Evolutionary conservation across 2,797 vertebrate species (phyloP).

Genomic region (Hippoglossus hippoglossus): DNA sequence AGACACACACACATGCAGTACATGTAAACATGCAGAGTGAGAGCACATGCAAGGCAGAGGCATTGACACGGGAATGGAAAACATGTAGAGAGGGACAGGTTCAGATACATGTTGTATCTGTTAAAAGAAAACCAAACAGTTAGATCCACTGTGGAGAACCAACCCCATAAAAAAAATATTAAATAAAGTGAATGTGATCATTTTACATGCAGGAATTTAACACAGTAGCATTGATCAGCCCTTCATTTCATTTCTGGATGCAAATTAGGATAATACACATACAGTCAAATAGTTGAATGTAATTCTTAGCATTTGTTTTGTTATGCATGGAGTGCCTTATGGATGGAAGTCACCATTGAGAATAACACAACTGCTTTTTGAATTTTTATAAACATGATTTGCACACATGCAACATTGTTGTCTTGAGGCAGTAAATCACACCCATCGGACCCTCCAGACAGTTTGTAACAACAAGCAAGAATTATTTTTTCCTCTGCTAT

Average conservation of each 20-base stretch:
- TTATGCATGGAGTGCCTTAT: constrained; percentile 42
- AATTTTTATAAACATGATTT: not conserved
- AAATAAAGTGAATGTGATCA: constrained; percentile 30
- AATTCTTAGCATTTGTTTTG: constrained; percentile 59
- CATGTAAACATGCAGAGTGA: constrained; percentile 41
- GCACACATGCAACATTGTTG: not conserved
- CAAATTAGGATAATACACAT: constrained; percentile 44
- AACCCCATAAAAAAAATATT: constrained; percentile 5
- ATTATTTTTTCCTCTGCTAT: constrained; percentile 52
- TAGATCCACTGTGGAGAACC: constrained; percentile 48
- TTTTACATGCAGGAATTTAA: constrained; percentile 33
- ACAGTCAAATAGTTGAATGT: constrained; percentile 60
- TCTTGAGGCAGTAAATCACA: constrained; percentile 13
- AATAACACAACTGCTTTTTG: not conserved
- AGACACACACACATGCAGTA: constrained; percentile 28
- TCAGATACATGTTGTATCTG: constrained; percentile 63
- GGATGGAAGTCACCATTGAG: constrained; percentile 13
- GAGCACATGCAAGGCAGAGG: constrained; percentile 58
- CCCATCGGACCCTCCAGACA: constrained; percentile 39
- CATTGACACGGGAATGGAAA: constrained; percentile 27
- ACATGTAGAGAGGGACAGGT: constrained; percentile 50
- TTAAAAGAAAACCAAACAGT: constrained; percentile 60
- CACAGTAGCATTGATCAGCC: constrained; percentile 60
- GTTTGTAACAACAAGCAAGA: constrained; percentile 58
- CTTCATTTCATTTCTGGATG: constrained; percentile 83